Percentiles rank a stretch among this genome's conserved stretches.
phyloP scores from a whole-genome alignment of 1,140 invertebrate genomes.

The Conus betulinus region DNA sequence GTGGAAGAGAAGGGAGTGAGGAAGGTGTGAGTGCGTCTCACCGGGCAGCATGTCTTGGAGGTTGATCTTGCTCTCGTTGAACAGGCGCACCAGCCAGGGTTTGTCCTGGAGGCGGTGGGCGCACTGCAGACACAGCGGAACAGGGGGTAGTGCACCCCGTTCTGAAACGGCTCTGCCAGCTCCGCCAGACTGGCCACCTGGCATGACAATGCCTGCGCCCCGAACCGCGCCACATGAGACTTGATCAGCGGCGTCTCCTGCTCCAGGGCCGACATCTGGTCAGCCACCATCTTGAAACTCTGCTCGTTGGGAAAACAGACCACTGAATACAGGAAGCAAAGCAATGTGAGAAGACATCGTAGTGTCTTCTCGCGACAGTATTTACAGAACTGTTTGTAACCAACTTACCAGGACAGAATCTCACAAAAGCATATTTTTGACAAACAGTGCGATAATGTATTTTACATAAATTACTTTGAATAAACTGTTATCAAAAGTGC shows the following conservation, averaged over 20 bases:
- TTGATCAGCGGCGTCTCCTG: constrained; percentile 85
- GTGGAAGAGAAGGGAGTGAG: too few relatives aligned
- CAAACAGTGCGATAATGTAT: too few relatives aligned
- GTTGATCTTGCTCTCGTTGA: constrained; percentile 91
- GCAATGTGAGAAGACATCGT: too few relatives aligned
- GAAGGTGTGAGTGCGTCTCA: too few relatives aligned
- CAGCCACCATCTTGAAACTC: constrained; percentile 73
- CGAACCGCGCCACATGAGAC: constrained; percentile 83
- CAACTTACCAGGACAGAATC: too few relatives aligned
- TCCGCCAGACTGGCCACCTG: constrained; percentile 85
- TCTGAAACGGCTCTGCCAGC: constrained; percentile 88
- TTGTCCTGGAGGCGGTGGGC: constrained; percentile 86
- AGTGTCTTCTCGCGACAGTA: too few relatives aligned
- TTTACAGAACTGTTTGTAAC: too few relatives aligned
- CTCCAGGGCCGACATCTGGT: constrained; percentile 79
- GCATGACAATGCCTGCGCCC: constrained; percentile 81
- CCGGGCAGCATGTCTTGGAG: constrained; percentile 86
- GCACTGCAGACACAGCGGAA: constrained; percentile 91
- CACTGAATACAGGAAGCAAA: too few relatives aligned
- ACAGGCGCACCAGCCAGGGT: constrained; percentile 84
- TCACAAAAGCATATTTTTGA: too few relatives aligned
- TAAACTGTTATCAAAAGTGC: too few relatives aligned
- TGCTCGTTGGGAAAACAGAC: constrained; percentile 43
- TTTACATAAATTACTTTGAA: too few relatives aligned
- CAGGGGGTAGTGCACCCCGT: constrained; percentile 91